phyloP scores from a whole-genome alignment of 2,113 vertebrate species.

The Puntigrus tetrazona region DNA sequence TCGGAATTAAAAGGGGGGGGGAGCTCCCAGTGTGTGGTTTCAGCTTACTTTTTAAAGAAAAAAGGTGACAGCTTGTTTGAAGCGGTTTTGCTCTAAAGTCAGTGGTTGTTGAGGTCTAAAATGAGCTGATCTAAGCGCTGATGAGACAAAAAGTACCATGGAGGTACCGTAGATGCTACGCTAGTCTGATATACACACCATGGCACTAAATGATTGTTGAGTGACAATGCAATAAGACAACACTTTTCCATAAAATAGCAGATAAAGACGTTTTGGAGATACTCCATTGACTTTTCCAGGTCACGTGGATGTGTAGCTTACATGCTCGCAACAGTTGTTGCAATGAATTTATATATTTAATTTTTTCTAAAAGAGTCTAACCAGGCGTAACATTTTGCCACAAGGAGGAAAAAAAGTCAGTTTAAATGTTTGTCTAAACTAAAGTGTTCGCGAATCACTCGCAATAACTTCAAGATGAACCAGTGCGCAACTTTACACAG shows the following conservation, averaged over 20 bases:
- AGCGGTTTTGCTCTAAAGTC: background rate
- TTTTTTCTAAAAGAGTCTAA: background rate
- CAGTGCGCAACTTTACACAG: background rate
- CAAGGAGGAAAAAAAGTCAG: background rate
- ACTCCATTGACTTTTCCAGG: background rate
- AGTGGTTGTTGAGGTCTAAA: background rate
- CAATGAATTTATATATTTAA: background rate
- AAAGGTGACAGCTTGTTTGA: slow-evolving; percentile 17
- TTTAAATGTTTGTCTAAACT: background rate
- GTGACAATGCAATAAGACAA: no score
- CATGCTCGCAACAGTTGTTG: background rate
- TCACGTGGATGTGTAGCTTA: background rate
- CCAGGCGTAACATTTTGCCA: background rate
- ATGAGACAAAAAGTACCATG: slow-evolving; percentile 18
- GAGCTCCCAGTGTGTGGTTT: slow-evolving; percentile 28
- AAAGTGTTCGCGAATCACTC: background rate
- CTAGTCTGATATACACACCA: background rate
- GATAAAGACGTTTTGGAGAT: background rate
- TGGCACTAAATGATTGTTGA: background rate
- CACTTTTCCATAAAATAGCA: background rate
- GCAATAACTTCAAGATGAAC: background rate
- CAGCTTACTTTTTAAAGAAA: slow-evolving; percentile 26
- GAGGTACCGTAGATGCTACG: background rate
- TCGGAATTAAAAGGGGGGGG: slow-evolving; percentile 29
- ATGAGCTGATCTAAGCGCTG: slow-evolving; percentile 3